Conservation (phyloP, 2,888 invertebrate genomes). For the Hypselothyrea guttata region DNA sequence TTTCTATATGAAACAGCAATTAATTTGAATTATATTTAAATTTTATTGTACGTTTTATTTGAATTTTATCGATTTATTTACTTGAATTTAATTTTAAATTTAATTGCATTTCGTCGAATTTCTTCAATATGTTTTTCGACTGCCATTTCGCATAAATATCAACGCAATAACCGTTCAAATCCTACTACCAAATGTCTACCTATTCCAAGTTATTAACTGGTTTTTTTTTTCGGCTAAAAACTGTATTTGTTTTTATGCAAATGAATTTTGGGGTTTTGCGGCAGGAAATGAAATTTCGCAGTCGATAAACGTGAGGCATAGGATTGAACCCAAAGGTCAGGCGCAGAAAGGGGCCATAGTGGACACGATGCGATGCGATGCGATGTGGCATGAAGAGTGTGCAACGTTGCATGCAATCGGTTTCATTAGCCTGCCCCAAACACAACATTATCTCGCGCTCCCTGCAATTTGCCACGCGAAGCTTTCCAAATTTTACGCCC, state of each 20-base stretch:
- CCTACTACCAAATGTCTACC: too few species aligned
- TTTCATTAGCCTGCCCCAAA: constrained; percentile 23
- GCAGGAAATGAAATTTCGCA: constrained; percentile 33
- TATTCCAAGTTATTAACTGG: too few species aligned
- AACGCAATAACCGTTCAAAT: too few species aligned
- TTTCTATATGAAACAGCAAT: too few species aligned
- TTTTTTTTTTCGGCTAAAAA: too few species aligned
- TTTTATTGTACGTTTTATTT: too few species aligned
- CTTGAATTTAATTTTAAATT: too few species aligned
- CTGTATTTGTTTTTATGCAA: constrained; percentile 25
- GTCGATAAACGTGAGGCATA: constrained; percentile 33
- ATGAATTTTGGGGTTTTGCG: constrained; percentile 19
- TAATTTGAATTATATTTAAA: too few species aligned
- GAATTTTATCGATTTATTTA: too few species aligned
- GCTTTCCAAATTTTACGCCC: constrained; percentile 56
- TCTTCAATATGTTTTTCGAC: too few species aligned
- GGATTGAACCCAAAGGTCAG: constrained; percentile 32
- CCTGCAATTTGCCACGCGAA: constrained; percentile 32
- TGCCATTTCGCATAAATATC: too few species aligned
- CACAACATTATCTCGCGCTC: background rate
- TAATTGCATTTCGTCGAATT: too few species aligned
- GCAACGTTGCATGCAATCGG: constrained; percentile 33
- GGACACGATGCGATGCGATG: constrained; percentile 21
- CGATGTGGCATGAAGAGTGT: constrained; percentile 11
- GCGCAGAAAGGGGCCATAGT: constrained; percentile 19